These are phyloP conservation scores for Phylloscopus collybita DNA, from an alignment of 2,797 vertebrate species.

Conservation along the genomic window DNA sequence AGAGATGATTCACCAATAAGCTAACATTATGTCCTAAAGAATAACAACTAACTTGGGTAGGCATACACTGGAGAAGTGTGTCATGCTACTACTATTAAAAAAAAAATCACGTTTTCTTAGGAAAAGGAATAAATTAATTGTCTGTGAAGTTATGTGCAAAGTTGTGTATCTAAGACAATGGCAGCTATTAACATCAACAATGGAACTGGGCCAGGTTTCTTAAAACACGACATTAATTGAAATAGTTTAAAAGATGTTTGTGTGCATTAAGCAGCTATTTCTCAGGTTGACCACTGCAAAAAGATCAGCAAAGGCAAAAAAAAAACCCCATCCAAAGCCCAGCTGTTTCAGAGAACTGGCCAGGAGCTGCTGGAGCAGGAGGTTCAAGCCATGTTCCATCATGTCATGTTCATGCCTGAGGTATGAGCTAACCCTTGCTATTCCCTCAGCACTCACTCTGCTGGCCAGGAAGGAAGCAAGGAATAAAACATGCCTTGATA, in stretches of 20 bases:
- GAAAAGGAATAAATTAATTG: conserved; percentile 14
- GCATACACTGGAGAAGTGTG: not conserved
- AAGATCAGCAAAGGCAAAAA: not conserved
- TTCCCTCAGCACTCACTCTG: not conserved
- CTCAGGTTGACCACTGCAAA: not conserved
- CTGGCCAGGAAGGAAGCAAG: not conserved
- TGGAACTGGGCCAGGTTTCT: not conserved
- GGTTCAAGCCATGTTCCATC: not conserved
- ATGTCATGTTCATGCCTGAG: not conserved
- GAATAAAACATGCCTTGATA: not conserved
- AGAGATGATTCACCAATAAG: not conserved
- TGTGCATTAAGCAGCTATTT: not conserved
- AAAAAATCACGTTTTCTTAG: not conserved
- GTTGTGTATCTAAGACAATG: not conserved
- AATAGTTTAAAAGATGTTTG: not conserved
- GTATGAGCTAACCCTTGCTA: not conserved
- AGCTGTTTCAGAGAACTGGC: not conserved
- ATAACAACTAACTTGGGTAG: conserved; percentile 3
- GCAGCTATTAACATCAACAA: not conserved
- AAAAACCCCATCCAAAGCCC: not conserved
- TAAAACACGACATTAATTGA: not conserved
- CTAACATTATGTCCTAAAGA: not conserved
- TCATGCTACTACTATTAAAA: not conserved
- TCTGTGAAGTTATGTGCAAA: not conserved
- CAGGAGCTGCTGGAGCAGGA: not conserved